A percentile compares a stretch with the other conserved stretches of the same genome.
phyloP scores from a whole-genome alignment of 2,113 vertebrate genomes.

The Nothobranchius kuhntae region DNA sequence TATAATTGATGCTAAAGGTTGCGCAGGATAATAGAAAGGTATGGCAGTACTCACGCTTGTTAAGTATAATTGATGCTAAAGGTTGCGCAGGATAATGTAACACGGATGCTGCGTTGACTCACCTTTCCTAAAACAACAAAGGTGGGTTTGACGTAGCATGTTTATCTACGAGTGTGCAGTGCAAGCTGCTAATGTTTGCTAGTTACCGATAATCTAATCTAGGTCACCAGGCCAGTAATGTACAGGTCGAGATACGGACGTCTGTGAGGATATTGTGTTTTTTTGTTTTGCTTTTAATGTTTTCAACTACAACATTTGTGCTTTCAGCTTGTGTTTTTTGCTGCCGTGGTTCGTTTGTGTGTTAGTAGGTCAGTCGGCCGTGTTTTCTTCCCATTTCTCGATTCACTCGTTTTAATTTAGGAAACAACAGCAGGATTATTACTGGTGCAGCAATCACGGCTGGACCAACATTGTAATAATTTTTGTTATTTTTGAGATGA shows the following conservation, averaged over 20 bases:
- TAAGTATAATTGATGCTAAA: not conserved
- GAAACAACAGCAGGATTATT: not conserved
- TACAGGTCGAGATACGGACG: not conserved
- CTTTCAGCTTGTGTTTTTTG: not conserved
- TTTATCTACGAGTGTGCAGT: not conserved
- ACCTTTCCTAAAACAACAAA: slow-evolving; percentile 10
- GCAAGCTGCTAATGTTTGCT: slow-evolving; percentile 29
- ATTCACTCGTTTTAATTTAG: not conserved
- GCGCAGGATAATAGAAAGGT: not conserved
- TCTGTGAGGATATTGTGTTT: not conserved
- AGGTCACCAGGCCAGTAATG: slow-evolving; percentile 50
- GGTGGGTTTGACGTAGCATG: not conserved
- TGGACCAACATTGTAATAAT: not conserved
- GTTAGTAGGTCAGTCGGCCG: slow-evolving; percentile 59
- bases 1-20: not conserved
- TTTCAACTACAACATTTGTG: not conserved
- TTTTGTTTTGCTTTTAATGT: not conserved
- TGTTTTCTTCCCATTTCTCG: slow-evolving; percentile 14
- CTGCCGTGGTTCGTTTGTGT: slow-evolving; percentile 5
- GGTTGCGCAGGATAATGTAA: not conserved
- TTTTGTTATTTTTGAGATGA: not conserved
- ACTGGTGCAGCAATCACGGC: not conserved
- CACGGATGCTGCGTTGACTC: not conserved
- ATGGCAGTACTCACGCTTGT: not conserved
- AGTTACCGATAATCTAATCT: slow-evolving; percentile 50